Evolutionary conservation across 2,888 invertebrate species (phyloP), one percentile per base, ranked within the genome.

Genomic region (Cyclophora albipunctata): DNA sequence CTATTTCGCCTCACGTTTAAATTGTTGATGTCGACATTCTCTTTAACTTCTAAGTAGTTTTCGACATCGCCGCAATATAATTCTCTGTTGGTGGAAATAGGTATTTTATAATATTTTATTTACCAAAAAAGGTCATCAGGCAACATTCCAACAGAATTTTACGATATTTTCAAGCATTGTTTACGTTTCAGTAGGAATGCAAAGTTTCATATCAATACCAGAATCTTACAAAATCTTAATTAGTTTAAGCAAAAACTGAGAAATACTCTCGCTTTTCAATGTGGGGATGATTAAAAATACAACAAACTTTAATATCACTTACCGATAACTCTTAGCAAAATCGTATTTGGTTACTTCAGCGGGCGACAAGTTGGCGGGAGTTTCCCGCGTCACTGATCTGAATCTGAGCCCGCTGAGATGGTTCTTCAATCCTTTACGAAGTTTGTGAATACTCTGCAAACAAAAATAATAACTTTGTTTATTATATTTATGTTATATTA

Each of bases 251-350:
- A 20, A 20, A 20, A 20, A 20, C 20, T 20, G 20, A 20, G 2
- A 20, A 20, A 20, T 20, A 20, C 20, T 20, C 20, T 20, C 20
- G 1, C 2, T 20, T 20, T 20, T 20, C 2, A 20, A 20, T 20
- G 20, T 20, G 20, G 20, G 20, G 20, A 20, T 20, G 20, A 20
- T 1, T 20, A 20, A 20, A 20, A 20, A 20, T 20, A 20, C n/a
- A 20, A 20, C 20, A 20, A n/a, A 20, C 20, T 20, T 20, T 20
- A 20, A 20, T 20, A 1, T 20, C 20, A 20, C 20, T 33, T 65
- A 84, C 89, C 84, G 85, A 71, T 82, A 88, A 52, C 75, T 81
- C 56, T 85, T 87, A 3, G 83, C 84, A 57, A 89, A 89, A 57
- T 82, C 76, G 54, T 87, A 88, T 66, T 81, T 84, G 5, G 87